Evolutionary conservation across 92 coral and sea anemone species (phyloP).

Genomic region (Chrysogorgia sp.): DNA sequence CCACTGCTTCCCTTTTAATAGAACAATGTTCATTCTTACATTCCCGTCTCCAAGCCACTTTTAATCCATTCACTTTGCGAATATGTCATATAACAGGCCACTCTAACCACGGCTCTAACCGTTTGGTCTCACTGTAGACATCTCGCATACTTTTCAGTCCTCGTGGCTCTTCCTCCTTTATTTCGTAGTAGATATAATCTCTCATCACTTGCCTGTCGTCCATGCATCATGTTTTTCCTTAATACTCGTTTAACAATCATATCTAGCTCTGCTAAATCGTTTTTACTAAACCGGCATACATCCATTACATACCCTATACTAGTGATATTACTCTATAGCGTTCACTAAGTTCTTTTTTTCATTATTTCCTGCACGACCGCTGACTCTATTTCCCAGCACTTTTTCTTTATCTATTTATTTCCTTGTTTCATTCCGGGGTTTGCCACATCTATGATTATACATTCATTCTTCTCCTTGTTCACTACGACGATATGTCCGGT

Average conservation of each 20-base stretch:
- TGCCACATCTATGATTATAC: too few relatives aligned
- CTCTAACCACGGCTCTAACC: too few relatives aligned
- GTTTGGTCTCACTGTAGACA: neutral
- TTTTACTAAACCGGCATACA: neutral
- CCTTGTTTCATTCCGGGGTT: too few relatives aligned
- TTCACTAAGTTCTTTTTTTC: neutral
- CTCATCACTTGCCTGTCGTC: neutral
- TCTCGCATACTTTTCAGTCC: neutral
- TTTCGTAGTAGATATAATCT: neutral
- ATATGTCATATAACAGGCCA: neutral
- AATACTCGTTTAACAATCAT: neutral
- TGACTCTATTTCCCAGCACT: too few relatives aligned
- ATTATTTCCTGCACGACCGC: too few relatives aligned
- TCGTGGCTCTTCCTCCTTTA: neutral
- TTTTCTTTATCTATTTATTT: too few relatives aligned
- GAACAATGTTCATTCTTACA: too few relatives aligned
- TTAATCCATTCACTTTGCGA: neutral
- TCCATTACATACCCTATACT: neutral
- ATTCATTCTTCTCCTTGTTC: too few relatives aligned
- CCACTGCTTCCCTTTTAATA: neutral
- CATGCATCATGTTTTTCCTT: neutral
- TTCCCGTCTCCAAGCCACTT: too few relatives aligned
- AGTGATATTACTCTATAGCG: neutral
- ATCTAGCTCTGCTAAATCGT: neutral
- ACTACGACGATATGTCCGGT: too few relatives aligned